Evolutionary conservation across 2,113 vertebrate genomes (phyloP).

Genomic region (Jacana jacana): DNA sequence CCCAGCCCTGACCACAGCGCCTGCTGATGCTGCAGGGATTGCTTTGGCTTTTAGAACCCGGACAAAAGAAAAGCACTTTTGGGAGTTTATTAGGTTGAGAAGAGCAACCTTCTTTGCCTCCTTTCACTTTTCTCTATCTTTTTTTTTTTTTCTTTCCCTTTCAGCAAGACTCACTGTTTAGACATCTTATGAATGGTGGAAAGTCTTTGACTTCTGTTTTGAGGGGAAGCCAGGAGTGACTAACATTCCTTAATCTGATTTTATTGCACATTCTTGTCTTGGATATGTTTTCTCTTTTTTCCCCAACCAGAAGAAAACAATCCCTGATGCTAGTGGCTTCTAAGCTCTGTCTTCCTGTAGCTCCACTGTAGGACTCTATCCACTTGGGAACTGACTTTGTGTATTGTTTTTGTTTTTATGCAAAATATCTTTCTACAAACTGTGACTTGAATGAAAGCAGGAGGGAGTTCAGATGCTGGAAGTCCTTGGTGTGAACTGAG

Average conservation of each 20-base stretch:
- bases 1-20: not conserved
- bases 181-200: conserved; percentile 36
- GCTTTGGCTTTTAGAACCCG: not conserved
- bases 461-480: conserved; percentile 12
- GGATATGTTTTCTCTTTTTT: conserved; percentile 34
- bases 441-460: conserved; percentile 42
- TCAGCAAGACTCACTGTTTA: not conserved
- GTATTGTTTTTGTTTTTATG: conserved; percentile 25
- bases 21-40: conserved; percentile 32
- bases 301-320: conserved; percentile 17
- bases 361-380: not conserved
- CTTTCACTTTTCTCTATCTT: not conserved
- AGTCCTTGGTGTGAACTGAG: conserved; percentile 16
- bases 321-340: conserved; percentile 10
- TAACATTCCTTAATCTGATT: conserved; percentile 59
- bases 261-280: conserved; percentile 54
- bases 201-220: conserved; percentile 64
- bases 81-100: not conserved
- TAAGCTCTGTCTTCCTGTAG: conserved; percentile 25
- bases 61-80: not conserved
- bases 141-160: not conserved
- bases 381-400: conserved; percentile 2
- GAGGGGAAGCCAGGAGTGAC: conserved; percentile 59
- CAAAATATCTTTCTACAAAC: conserved; percentile 4
- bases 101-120: not conserved